phyloP scores from a whole-genome alignment of 2,888 invertebrate genomes.

The Oscheius sp. region DNA sequence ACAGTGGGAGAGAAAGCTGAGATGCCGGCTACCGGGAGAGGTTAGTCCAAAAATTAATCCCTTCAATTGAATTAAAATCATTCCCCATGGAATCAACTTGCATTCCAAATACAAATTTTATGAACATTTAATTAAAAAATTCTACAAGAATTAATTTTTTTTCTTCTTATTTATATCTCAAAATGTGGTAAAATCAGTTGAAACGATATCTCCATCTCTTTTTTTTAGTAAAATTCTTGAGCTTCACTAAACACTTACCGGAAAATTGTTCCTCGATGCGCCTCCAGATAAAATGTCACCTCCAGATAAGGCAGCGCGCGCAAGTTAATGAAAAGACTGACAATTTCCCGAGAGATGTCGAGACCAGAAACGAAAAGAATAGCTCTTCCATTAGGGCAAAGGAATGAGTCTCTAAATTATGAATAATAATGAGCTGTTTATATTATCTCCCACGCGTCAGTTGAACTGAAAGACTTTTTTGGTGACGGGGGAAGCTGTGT shows the following conservation, averaged over 20 bases:
- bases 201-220: too few species aligned
- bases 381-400: neutral
- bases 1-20: conserved; percentile 46
- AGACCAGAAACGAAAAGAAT: neutral
- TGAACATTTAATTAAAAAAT: too few species aligned
- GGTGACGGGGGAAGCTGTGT: neutral
- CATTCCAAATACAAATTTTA: too few species aligned
- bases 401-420: conserved; percentile 11
- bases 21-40: conserved; percentile 31
- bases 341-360: conserved; percentile 19
- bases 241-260: too few species aligned
- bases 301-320: conserved; percentile 9
- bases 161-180: too few species aligned
- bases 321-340: conserved; percentile 25
- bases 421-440: conserved; percentile 28
- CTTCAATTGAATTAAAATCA: too few species aligned
- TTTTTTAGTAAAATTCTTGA: too few species aligned
- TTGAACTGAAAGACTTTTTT: neutral
- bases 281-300: conserved; percentile 13
- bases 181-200: too few species aligned
- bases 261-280: neutral
- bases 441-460: conserved; percentile 4
- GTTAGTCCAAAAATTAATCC: too few species aligned
- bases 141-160: too few species aligned
- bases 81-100: too few species aligned